Evolutionary conservation across 2,113 vertebrate genomes (phyloP).

Genomic region (Copsychus sechellarum): DNA sequence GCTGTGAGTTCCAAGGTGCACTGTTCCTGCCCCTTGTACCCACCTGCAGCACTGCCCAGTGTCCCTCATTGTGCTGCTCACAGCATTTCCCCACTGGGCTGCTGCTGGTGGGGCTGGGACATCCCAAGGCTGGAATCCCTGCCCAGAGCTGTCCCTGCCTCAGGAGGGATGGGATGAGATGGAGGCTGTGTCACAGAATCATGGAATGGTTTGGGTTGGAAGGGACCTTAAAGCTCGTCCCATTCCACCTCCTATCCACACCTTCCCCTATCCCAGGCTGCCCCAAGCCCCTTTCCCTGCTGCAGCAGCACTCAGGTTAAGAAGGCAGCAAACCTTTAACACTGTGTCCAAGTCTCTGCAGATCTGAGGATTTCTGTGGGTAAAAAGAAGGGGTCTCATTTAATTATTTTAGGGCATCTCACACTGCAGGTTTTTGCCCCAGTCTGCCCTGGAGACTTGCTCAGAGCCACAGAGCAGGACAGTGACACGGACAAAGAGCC

Average conservation of each 20-base stretch:
- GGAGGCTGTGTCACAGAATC: background rate
- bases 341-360: background rate
- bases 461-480: background rate
- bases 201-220: background rate
- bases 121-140: background rate
- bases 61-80: background rate
- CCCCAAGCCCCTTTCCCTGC: background rate
- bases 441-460: background rate
- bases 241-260: too few relatives aligned
- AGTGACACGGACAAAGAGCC: fast-evolving
- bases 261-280: background rate
- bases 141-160: background rate
- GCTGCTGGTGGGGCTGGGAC: background rate
- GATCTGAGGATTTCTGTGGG: background rate
- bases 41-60: background rate
- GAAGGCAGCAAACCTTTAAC: background rate
- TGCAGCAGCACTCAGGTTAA: background rate
- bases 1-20: background rate
- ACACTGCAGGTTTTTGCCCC: background rate
- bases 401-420: background rate
- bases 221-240: background rate
- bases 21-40: background rate
- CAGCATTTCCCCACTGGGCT: background rate
- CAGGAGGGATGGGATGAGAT: background rate
- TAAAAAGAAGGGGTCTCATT: background rate